Evolutionary conservation across 2,888 invertebrate species (phyloP), one percentile per base, ranked within the genome.

Genomic region (Mythimna albipuncta): DNA sequence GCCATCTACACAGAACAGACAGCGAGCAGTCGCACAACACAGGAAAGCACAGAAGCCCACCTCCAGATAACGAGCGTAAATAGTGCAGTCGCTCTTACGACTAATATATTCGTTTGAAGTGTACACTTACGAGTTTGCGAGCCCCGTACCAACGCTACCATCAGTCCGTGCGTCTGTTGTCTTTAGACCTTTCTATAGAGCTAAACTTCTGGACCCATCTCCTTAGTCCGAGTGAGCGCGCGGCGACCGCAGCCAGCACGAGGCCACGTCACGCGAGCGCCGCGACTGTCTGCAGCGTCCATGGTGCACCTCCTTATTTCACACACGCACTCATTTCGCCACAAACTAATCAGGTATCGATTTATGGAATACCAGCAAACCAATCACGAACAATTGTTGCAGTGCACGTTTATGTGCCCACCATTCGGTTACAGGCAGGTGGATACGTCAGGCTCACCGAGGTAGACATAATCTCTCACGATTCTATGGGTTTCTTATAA

Each of bases 341-440:
- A 81, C 72, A 74, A 77, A 86, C 63, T 77, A 75, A 77, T 77
- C 74, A 84, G 81, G 83, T 78, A 79, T 77, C 69, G 76, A 79
- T 79, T 83, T 75, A 81, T 54, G 61, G 82, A 76, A 83, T 67
- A 64, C 67, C 66, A 69, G 59, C 61, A 70, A 69, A 72, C 47
- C 62, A 62, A 75, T 72, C 71, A 65, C 70, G 52, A 69, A 65
- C 73, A 66, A 80, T 77, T 71, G 64, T 77, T 71, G 50, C 58
- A 57, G 61, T 66, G 82, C 69, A 69, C 71, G 71, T 75, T 75
- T 50, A 54, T 7, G 44, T 64, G 32, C 26, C 69, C 41, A 26
- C 41, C 55, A 50, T 16, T 4, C 59, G 38, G 47, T 38, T 21
- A 9, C 0, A 52, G 62, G 59, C 84, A 74, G 73, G 80, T 74